These are phyloP conservation scores for Oikopleura albicans DNA, from an alignment of 23 tunicate species.

Conservation along the genomic window DNA sequence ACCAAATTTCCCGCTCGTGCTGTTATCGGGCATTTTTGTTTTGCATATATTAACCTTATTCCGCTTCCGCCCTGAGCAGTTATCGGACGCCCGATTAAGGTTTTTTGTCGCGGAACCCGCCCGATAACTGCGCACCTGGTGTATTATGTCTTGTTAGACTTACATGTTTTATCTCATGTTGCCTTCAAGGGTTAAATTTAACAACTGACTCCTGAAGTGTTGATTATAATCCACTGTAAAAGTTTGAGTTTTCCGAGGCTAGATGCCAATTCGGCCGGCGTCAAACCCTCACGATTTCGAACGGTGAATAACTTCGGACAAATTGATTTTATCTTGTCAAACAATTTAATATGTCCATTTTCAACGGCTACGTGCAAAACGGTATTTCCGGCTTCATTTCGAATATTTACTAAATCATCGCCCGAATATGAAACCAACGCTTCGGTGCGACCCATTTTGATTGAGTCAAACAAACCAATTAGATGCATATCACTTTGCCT, in stretches of 20 bases:
- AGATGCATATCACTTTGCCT: neutral
- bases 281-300: neutral
- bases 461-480: neutral
- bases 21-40: no score
- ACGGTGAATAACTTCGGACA: neutral
- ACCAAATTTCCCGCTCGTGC: no score
- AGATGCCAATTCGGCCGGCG: neutral
- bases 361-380: neutral
- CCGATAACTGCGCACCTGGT: no score
- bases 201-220: no score
- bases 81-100: no score
- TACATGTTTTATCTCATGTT: no score
- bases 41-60: no score
- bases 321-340: neutral
- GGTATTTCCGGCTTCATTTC: neutral
- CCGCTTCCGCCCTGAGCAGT: no score
- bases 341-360: neutral
- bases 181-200: no score
- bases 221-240: neutral
- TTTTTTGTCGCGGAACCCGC: no score
- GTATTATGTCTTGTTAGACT: no score
- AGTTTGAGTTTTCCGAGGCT: neutral
- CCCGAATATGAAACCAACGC: neutral
- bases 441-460: neutral
- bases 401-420: neutral